Percentiles rank a stretch among this genome's conserved stretches.
These are phyloP conservation scores for Anagyrus pseudococci DNA, from an alignment of 2,888 invertebrate species.

Conservation along the genomic window DNA sequence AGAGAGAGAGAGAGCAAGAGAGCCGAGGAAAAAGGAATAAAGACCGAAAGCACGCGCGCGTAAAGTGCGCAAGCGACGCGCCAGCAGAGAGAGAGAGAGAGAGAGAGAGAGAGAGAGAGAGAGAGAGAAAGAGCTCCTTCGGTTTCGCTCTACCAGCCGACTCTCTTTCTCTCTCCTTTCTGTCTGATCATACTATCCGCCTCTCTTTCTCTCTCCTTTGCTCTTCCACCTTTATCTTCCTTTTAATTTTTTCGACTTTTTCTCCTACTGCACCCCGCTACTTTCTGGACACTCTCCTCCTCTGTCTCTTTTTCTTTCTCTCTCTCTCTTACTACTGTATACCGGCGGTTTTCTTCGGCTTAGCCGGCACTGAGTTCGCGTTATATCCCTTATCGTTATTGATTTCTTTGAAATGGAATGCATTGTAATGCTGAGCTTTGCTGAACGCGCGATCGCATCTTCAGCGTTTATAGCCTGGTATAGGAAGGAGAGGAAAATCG, in stretches of 20 bases:
- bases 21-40: slow-evolving; percentile 7
- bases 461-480: background rate
- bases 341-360: background rate
- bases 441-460: background rate
- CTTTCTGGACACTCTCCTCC: slow-evolving; percentile 1
- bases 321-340: background rate
- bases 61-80: slow-evolving; percentile 19
- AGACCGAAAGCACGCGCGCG: slow-evolving; percentile 13
- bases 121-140: no score
- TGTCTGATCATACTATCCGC: slow-evolving; percentile 1
- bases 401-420: slow-evolving; percentile 23
- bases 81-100: no score
- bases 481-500: no score
- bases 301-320: background rate
- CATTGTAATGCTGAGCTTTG: slow-evolving; percentile 4
- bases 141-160: background rate
- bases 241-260: no score
- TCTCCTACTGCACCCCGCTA: no score
- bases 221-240: no score
- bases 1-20: slow-evolving; percentile 3
- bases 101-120: no score
- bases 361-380: background rate
- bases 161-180: slow-evolving; percentile 5
- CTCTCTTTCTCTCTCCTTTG: background rate
- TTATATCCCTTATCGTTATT: slow-evolving; percentile 28